These are phyloP conservation scores for Cancer borealis DNA, from an alignment of 2,888 invertebrate genomes.

Conservation along the genomic window DNA sequence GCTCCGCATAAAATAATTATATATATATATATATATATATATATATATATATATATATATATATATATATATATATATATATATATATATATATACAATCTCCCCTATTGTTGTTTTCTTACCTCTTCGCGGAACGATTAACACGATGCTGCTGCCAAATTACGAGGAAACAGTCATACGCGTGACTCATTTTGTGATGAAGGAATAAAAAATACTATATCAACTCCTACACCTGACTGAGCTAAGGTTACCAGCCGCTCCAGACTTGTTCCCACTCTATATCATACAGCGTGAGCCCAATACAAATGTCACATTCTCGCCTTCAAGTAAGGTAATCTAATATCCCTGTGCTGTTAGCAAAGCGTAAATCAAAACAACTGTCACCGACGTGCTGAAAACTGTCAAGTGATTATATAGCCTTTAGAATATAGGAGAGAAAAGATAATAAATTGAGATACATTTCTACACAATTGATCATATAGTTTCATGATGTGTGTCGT, in stretches of 20 bases:
- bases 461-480: neutral
- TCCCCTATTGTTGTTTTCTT: neutral
- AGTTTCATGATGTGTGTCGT: neutral
- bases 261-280: neutral
- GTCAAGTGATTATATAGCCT: neutral
- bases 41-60: no score
- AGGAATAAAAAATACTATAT: neutral
- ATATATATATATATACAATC: conserved; percentile 2
- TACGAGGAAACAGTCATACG: conserved; percentile 3
- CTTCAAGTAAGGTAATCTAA: neutral
- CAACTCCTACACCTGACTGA: conserved; percentile 13
- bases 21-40: no score
- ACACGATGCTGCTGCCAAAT: neutral
- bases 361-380: neutral
- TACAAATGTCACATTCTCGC: neutral
- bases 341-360: neutral
- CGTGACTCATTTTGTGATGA: neutral
- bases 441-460: neutral
- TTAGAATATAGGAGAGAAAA: neutral
- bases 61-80: no score
- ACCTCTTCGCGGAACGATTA: neutral
- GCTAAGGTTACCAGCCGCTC: neutral
- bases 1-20: neutral
- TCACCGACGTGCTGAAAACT: neutral
- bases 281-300: neutral